Percentiles rank a stretch among this genome's conserved stretches.
Conservation (phyloP, 2,888 invertebrate species). For the Caenorhabditis parvicauda region DNA sequence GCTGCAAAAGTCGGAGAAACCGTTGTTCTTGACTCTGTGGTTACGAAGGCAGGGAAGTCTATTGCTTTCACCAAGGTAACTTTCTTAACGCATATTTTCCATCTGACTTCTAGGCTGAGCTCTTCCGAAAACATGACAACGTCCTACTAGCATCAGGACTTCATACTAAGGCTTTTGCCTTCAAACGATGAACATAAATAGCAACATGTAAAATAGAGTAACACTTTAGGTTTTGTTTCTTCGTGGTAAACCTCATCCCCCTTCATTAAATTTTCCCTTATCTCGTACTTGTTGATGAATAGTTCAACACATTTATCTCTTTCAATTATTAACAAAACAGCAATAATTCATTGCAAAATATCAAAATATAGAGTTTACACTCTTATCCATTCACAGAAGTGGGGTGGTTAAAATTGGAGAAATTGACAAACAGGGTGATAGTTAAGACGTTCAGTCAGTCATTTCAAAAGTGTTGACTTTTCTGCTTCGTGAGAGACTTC, state of each 20-base stretch:
- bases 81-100: not conserved
- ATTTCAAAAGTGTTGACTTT: no score
- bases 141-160: slow-evolving; percentile 77
- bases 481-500: no score
- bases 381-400: no score
- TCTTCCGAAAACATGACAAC: slow-evolving; percentile 76
- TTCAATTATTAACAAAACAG: no score
- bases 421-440: no score
- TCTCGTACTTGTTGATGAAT: no score
- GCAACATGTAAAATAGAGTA: slow-evolving; percentile 1
- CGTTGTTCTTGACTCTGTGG: slow-evolving; percentile 77
- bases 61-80: slow-evolving; percentile 34
- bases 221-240: not conserved
- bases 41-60: slow-evolving; percentile 74
- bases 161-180: slow-evolving; percentile 75
- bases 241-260: not conserved
- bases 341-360: no score
- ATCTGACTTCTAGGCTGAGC: slow-evolving; percentile 70
- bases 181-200: not conserved
- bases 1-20: slow-evolving; percentile 78
- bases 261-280: no score
- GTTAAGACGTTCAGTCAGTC: no score
- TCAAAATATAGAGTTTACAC: no score
- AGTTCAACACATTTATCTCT: no score
- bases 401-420: no score